Evolutionary conservation across 1,140 invertebrate species (phyloP), one percentile per base, ranked within the genome.

Genomic region (Protaetia brevitarsis): DNA sequence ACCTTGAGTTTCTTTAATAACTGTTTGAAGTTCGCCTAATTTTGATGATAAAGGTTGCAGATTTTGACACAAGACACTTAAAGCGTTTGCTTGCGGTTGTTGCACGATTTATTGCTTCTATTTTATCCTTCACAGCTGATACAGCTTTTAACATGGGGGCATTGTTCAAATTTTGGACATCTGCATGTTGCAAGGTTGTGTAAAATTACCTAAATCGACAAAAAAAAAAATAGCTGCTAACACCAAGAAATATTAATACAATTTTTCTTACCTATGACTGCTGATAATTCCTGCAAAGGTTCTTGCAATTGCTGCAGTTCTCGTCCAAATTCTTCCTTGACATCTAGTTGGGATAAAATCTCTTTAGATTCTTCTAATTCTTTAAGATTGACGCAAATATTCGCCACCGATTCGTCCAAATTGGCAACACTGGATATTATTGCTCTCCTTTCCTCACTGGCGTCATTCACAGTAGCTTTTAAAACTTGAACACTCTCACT

Each of bases 201-300:
- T 62, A 23, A 62, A 34, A 34, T 62, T 34, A 34, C 60, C 57
- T 59, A 19, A 21, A n/a, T n/a, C 2, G 6, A 29, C 13, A 59
- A 31, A 13, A 3, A 59, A 59, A 19, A 59, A 11, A 21, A 30
- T 59, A 29, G 13, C 16, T 7, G n/a, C n/a, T 7, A 34, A 7
- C 7, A 34, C n/a, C 31, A 34, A 34, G n/a, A 34, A 7, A 34
- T n/a, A n/a, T n/a, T n/a, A n/a, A 34, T 7, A 58, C 11, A 10
- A 61, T 31, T 13, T 19, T 51, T 8, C 60, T 59, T 59, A 59
- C 57, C 60, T 34, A 62, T 36, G 5, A 23, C 62, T 13, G 29
- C 30, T 27, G 62, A 41, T 28, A 64, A 64, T 41, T 64, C 28
- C 23, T 64, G 62, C 60, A 62, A 23, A 64, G 62, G 62, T 41